Conservation (phyloP, 2,888 invertebrate species). For the Scaptomyza parva region DNA sequence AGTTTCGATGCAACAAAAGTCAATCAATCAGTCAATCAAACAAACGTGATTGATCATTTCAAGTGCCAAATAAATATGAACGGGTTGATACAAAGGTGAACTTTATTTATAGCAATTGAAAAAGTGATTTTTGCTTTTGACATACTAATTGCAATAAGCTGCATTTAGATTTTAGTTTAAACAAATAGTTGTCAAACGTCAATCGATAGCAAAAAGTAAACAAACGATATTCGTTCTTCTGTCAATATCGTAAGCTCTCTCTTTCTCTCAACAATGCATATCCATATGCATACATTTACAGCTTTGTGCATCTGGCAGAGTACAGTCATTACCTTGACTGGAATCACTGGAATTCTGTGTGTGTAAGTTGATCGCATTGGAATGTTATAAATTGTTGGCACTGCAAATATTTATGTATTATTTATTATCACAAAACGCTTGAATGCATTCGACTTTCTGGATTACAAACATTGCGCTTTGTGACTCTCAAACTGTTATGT, state of each 20-base stretch:
- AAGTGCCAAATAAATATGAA: background rate
- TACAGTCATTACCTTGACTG: background rate
- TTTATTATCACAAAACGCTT: background rate
- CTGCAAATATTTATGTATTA: background rate
- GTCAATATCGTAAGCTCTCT: background rate
- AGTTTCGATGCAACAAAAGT: conserved; percentile 1
- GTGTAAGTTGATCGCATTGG: conserved; percentile 16
- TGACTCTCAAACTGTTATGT: conserved; percentile 10
- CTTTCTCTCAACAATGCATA: background rate
- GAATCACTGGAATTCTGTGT: conserved; percentile 1
- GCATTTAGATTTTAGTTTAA: background rate
- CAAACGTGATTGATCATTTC: conserved; percentile 7
- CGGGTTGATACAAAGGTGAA: background rate
- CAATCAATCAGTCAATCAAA: conserved; percentile 10
- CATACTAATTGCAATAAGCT: background rate
- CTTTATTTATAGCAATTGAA: no score
- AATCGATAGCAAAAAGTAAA: background rate
- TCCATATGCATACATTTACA: background rate
- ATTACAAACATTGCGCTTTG: background rate
- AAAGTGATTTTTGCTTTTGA: background rate
- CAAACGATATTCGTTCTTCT: background rate
- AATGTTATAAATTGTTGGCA: background rate
- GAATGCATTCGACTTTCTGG: conserved; percentile 11
- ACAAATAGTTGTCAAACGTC: background rate
- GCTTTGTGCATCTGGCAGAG: conserved; percentile 5